phyloP scores from a whole-genome alignment of 2,113 vertebrate species.

The Myrmophylax atrothorax region DNA sequence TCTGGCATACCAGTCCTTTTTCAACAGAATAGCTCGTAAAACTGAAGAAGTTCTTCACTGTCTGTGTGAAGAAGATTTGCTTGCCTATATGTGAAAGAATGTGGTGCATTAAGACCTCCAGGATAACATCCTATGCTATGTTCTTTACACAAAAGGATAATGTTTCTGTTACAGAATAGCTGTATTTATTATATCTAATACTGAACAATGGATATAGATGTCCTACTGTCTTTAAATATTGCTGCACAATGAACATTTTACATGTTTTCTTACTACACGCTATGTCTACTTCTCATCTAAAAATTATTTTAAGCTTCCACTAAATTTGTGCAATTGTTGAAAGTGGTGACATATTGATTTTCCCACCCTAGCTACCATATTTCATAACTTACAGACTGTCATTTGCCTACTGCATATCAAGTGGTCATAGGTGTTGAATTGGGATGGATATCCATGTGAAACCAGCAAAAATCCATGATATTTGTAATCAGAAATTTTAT shows the following conservation, averaged over 20 bases:
- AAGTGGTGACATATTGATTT: neutral
- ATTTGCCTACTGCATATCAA: neutral
- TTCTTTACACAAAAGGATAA: neutral
- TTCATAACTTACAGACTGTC: neutral
- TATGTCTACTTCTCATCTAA: neutral
- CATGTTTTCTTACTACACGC: neutral
- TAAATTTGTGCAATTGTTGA: neutral
- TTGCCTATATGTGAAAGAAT: neutral
- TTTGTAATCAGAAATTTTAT: neutral
- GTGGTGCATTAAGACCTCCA: neutral
- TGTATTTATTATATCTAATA: neutral
- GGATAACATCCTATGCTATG: neutral
- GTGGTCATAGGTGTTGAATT: neutral
- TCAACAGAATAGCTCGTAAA: neutral
- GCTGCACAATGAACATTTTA: neutral
- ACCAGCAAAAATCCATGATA: neutral
- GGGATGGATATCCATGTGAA: neutral
- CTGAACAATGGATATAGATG: neutral
- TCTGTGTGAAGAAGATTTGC: neutral
- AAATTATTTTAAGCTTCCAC: constrained; percentile 17
- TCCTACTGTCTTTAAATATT: neutral
- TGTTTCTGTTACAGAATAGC: neutral
- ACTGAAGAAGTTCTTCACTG: neutral
- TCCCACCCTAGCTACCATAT: neutral
- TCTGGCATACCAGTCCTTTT: neutral